Percentiles rank a stretch among this genome's conserved stretches.
Evolutionary conservation across 2,113 vertebrate genomes (phyloP).

Genomic region (Rhinoptilus africanus): DNA sequence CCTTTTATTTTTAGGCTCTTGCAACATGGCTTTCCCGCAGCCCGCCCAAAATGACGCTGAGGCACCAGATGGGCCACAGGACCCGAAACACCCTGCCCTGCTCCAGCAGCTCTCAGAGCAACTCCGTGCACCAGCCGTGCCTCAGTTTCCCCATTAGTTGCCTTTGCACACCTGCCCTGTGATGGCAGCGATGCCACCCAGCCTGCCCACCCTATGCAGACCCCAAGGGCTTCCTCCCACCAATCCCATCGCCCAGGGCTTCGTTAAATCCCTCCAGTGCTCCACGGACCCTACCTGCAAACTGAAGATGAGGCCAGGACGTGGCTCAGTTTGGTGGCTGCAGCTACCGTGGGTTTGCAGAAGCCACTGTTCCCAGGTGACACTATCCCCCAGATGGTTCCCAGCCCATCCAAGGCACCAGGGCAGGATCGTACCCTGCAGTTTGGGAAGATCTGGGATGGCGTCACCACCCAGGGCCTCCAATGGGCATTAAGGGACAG

Average conservation of each 20-base stretch:
- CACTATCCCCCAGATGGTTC: neutral
- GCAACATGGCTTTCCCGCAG: neutral
- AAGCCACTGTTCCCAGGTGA: neutral
- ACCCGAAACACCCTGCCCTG: neutral
- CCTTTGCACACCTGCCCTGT: rapidly evolving
- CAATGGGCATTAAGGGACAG: neutral
- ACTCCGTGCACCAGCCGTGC: neutral
- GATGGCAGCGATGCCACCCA: rapidly evolving
- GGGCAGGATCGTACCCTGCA: neutral
- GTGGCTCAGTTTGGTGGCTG: rapidly evolving
- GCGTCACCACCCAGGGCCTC: neutral
- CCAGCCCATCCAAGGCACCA: rapidly evolving
- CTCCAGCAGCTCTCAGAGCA: neutral
- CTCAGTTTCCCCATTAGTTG: neutral
- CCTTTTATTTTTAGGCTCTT: conserved; percentile 7
- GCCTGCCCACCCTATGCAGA: neutral
- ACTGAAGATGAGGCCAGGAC: neutral
- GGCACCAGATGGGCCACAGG: neutral
- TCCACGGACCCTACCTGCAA: neutral
- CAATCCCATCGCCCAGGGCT: neutral
- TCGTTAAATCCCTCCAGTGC: rapidly evolving
- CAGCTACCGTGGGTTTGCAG: neutral
- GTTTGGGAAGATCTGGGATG: neutral
- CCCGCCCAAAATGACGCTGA: rapidly evolving
- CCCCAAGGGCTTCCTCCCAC: neutral